Conservation (phyloP, 2,888 invertebrate species). For the Napeogenes sylphis region DNA sequence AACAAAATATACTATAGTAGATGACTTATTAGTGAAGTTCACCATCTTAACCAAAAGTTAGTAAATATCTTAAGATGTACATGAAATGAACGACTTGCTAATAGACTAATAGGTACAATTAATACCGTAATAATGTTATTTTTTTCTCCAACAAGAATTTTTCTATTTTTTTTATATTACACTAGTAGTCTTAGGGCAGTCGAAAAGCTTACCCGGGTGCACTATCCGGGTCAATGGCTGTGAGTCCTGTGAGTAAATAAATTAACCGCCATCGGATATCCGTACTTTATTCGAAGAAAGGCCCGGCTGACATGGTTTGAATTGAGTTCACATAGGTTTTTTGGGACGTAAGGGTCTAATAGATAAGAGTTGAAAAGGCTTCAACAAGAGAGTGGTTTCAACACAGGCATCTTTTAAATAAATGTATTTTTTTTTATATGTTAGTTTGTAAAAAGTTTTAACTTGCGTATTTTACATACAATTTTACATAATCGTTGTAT, state of each 20-base stretch:
- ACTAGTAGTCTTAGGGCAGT: not conserved
- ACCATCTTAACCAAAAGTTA: no score
- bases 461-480: not conserved
- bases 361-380: not conserved
- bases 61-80: no score
- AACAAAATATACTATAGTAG: no score
- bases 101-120: no score
- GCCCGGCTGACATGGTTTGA: slow-evolving; percentile 24
- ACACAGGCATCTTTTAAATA: not conserved
- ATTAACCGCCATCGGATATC: slow-evolving; percentile 67
- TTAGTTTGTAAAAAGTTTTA: no score
- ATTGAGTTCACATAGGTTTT: slow-evolving; percentile 18
- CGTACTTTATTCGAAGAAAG: slow-evolving; percentile 41
- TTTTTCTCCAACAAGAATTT: no score
- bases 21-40: no score
- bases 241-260: slow-evolving; percentile 62
- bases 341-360: slow-evolving; percentile 8
- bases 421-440: not conserved
- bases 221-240: slow-evolving; percentile 58
- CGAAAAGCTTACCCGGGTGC: slow-evolving; percentile 23
- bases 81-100: no score
- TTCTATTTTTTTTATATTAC: no score
- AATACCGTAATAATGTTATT: no score
- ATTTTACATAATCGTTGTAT: no score
- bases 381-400: not conserved